Percentiles rank a stretch among this genome's conserved stretches.
These are phyloP conservation scores for Apis florea DNA, from an alignment of 1,140 invertebrate species.

Conservation along the genomic window DNA sequence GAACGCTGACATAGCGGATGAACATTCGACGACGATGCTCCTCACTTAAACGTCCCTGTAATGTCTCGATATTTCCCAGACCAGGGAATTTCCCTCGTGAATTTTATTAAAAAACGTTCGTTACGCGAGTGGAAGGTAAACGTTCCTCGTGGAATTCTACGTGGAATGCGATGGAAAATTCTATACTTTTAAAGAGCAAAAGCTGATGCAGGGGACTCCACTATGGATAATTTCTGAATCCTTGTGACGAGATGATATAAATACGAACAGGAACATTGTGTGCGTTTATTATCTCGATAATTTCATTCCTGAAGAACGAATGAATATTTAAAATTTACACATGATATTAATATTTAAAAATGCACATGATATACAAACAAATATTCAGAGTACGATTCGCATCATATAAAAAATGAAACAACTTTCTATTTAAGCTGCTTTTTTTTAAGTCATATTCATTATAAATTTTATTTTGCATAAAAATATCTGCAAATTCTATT, in stretches of 20 bases:
- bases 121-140: neutral
- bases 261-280: neutral
- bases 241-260: neutral
- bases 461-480: too few species aligned
- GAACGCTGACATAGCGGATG: neutral
- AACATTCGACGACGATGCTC: too few species aligned
- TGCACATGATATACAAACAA: too few species aligned
- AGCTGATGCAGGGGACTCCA: neutral
- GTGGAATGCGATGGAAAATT: neutral
- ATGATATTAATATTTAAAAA: too few species aligned
- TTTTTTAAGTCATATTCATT: too few species aligned
- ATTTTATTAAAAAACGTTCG: neutral
- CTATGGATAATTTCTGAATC: neutral
- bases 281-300: slow-evolving; percentile 2
- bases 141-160: too few species aligned
- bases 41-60: neutral
- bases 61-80: neutral
- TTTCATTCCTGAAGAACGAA: neutral
- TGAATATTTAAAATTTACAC: neutral
- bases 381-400: too few species aligned
- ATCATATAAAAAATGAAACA: too few species aligned
- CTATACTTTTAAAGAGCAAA: neutral
- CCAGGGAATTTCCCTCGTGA: neutral
- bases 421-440: too few species aligned
- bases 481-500: too few species aligned